Evolutionary conservation across 2,888 invertebrate genomes (phyloP).

Genomic region (Mimumesa dahlbomi): DNA sequence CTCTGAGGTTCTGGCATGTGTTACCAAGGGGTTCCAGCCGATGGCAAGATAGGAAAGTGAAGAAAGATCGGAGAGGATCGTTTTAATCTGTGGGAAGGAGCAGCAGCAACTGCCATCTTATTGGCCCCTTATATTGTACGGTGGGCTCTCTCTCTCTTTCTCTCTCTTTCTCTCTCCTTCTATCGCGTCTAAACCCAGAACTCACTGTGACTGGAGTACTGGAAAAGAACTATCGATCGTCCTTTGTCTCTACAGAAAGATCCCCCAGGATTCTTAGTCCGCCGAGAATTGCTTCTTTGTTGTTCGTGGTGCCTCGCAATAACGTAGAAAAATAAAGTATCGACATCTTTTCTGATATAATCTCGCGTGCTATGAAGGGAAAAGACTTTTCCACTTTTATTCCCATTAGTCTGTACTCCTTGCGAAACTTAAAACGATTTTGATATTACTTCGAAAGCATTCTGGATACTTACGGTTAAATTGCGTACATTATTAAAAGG

Average conservation of each 20-base stretch:
- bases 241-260: conserved; percentile 50
- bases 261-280: conserved; percentile 39
- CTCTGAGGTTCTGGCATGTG: conserved; percentile 23
- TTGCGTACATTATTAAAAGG: no score
- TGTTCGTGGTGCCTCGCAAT: conserved; percentile 49
- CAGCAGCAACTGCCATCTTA: conserved; percentile 59
- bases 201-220: conserved; percentile 25
- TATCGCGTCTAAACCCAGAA: conserved; percentile 35
- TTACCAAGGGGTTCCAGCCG: conserved; percentile 8
- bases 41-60: conserved; percentile 3
- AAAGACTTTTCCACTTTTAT: conserved; percentile 54
- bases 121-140: conserved; percentile 61
- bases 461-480: no score
- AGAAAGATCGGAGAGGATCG: conserved; percentile 32
- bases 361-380: conserved; percentile 45
- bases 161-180: conserved; percentile 30
- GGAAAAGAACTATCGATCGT: conserved; percentile 49
- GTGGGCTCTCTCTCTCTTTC: no score
- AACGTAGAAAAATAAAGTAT: conserved; percentile 64
- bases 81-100: conserved; percentile 60
- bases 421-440: conserved; percentile 29
- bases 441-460: no score
- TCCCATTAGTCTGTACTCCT: conserved; percentile 52
- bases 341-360: conserved; percentile 56
- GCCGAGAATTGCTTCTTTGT: conserved; percentile 45